These are phyloP conservation scores for Hippocampus mohnikei DNA, from an alignment of 2,113 vertebrate genomes.

Conservation along the genomic window DNA sequence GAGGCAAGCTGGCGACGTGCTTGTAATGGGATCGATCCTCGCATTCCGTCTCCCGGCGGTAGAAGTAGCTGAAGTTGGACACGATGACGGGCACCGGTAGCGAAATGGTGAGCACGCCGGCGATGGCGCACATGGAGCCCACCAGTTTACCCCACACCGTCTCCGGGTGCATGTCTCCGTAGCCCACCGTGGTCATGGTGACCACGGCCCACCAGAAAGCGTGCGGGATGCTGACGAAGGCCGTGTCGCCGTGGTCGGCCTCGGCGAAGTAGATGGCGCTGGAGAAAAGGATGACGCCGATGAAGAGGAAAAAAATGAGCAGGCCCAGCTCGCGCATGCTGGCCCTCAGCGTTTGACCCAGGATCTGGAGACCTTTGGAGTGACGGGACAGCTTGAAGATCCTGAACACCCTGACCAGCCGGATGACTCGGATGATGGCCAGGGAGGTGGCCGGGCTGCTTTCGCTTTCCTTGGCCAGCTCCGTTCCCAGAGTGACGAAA, in stretches of 20 bases:
- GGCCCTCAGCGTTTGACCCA: slow-evolving; percentile 84
- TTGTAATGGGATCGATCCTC: slow-evolving; percentile 71
- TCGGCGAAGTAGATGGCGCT: slow-evolving; percentile 88
- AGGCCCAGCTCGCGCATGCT: slow-evolving; percentile 85
- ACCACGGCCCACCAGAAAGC: slow-evolving; percentile 91
- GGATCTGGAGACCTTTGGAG: slow-evolving; percentile 84
- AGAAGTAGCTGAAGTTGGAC: slow-evolving; percentile 76
- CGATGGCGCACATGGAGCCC: slow-evolving; percentile 87
- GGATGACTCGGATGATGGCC: slow-evolving; percentile 83
- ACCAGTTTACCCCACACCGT: slow-evolving; percentile 86
- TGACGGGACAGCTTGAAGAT: slow-evolving; percentile 86
- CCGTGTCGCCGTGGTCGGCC: slow-evolving; percentile 74
- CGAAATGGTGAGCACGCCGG: slow-evolving; percentile 85
- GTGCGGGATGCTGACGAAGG: slow-evolving; percentile 84
- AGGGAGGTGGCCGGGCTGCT: slow-evolving; percentile 67
- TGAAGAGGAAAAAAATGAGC: slow-evolving; percentile 86
- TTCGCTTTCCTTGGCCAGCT: slow-evolving; percentile 64
- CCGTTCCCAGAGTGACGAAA: slow-evolving; percentile 82
- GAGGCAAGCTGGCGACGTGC: slow-evolving; percentile 65
- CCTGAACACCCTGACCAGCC: slow-evolving; percentile 83
- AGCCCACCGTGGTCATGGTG: slow-evolving; percentile 89
- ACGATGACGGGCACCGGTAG: slow-evolving; percentile 77
- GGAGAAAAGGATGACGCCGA: slow-evolving; percentile 79
- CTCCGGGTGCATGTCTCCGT: slow-evolving; percentile 84
- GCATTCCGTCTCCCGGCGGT: slow-evolving; percentile 73